Evolutionary conservation across 2,113 vertebrate genomes (phyloP), one percentile per base, ranked within the genome.

Genomic region (Eolophus roseicapilla): DNA sequence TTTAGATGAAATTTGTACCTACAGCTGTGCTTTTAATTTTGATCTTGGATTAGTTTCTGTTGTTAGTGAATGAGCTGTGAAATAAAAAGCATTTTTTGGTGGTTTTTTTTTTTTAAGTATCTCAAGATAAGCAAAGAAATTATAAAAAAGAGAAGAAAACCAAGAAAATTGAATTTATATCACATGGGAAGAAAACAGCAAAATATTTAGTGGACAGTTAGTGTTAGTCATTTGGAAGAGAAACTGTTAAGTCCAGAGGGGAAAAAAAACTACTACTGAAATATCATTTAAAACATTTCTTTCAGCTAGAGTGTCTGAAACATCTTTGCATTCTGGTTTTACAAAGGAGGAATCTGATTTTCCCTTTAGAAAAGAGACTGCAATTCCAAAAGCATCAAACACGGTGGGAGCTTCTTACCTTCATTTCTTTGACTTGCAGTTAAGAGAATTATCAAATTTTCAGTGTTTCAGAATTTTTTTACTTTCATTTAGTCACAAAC

Each of bases 221-320:
- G 39, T 93, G 35, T 75, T 94, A 75, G 71, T 68, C 7, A 44
- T 91, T 85, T 71, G 19, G 76, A 84, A 41, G 50, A 96, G 60
- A 92, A 94, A 81, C 63, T 63, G n/a, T 64, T 52, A 75, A 88
- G 11, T 68, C 63, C n/a, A n/a, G 86, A 85, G 23, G 55, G 69
- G 59, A 88, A 67, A 73, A 73, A 92, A 13, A 69, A 43, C 84
- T 81, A 17, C 82, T 86, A n/a, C 94, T 96, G 85, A 97, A 88
- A 82, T 47, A 14, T 73, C 47, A 35, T 96, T 97, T 94, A 87
- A 97, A 79, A 96, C 67, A 10, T 86, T 95, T 90, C 75, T 97
- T 90, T 67, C 96, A 88, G 96, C 90, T 63, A 96, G 91, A 89
- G 91, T 46, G 17, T 90, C 93, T 2, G 89, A 97, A 91, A 94